phyloP scores from a whole-genome alignment of 2,797 vertebrate genomes.

The Microcaecilia unicolor region DNA sequence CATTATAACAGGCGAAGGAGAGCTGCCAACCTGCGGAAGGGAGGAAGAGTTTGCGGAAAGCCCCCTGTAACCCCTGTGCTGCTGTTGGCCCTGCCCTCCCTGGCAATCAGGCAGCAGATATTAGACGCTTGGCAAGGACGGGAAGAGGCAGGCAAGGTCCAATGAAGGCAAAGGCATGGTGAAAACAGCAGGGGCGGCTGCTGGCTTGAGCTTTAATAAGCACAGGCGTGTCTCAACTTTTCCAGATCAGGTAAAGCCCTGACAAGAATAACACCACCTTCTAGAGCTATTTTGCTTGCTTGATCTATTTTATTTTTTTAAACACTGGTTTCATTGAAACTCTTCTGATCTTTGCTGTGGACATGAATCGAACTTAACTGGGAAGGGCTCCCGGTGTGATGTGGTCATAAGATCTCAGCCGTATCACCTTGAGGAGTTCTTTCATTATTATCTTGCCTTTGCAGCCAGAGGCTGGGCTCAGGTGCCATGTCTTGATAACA shows the following conservation, averaged over 20 bases:
- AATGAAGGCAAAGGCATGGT: conserved; percentile 22
- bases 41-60: conserved; percentile 4
- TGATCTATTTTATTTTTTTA: no score
- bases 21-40: neutral
- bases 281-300: no score
- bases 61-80: no score
- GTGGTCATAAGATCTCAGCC: no score
- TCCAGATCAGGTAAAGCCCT: conserved; percentile 21
- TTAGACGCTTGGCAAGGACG: no score
- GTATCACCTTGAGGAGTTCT: no score
- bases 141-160: conserved; percentile 1
- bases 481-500: conserved; percentile 4
- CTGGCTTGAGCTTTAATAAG: conserved; percentile 17
- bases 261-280: no score
- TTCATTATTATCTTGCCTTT: no score
- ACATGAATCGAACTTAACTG: conserved; percentile 1
- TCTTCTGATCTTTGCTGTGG: neutral
- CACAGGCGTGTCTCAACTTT: conserved; percentile 39
- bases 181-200: conserved; percentile 35
- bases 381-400: no score
- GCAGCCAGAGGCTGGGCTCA: neutral
- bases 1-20: conserved; percentile 5
- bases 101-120: neutral
- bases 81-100: no score
- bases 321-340: no score